Conservation (phyloP, 53 echinoderm and acorn worm genomes). For the Hippasteria phrygiana region DNA sequence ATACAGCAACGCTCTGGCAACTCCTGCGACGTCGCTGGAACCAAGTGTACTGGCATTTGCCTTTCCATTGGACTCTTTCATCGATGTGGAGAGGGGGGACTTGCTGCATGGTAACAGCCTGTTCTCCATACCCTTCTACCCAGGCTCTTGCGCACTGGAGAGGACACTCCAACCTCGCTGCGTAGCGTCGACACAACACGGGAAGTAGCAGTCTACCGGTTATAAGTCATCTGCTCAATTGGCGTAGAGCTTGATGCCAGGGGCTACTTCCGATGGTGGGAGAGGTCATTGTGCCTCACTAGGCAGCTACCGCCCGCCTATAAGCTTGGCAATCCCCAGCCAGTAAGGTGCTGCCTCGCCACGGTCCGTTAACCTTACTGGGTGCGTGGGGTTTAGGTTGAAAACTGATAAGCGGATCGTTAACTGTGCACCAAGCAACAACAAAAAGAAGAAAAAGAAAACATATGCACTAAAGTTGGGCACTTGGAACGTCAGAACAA, state of each 20-base stretch:
- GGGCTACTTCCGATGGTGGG: conserved; percentile 67
- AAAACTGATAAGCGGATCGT: conserved; percentile 9
- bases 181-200: conserved; percentile 54
- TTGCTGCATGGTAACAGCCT: conserved; percentile 45
- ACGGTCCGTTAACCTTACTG: conserved; percentile 13
- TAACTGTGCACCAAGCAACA: conserved; percentile 14
- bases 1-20: conserved; percentile 34
- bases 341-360: conserved; percentile 4
- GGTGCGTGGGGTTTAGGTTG: conserved; percentile 21
- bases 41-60: neutral
- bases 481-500: conserved; percentile 10
- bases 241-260: conserved; percentile 60
- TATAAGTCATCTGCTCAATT: conserved; percentile 61
- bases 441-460: neutral
- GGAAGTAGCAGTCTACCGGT: conserved; percentile 56
- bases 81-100: conserved; percentile 37
- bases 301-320: conserved; percentile 41
- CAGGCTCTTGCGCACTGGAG: conserved; percentile 53
- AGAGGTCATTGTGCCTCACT: conserved; percentile 58
- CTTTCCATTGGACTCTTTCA: conserved; percentile 35
- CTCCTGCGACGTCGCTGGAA: conserved; percentile 47
- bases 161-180: conserved; percentile 68
- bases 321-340: conserved; percentile 3
- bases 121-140: conserved; percentile 20
- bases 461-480: neutral